phyloP scores from a whole-genome alignment of 2,888 invertebrate genomes.

The Hyposoter dolosus region DNA sequence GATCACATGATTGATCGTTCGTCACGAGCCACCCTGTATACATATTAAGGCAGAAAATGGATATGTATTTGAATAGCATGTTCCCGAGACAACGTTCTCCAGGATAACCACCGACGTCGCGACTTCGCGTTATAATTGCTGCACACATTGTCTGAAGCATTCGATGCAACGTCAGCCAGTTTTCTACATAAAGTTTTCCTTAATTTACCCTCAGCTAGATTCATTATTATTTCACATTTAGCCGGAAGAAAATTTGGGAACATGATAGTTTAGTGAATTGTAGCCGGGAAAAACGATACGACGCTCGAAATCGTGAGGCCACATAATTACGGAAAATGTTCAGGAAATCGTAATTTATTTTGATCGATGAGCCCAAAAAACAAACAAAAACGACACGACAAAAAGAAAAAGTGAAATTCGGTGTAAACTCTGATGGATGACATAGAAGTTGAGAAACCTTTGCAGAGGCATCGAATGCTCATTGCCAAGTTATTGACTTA shows the following conservation, averaged over 20 bases:
- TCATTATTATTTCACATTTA: constrained; percentile 20
- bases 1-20: background rate
- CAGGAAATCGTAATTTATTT: background rate
- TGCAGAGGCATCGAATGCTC: background rate
- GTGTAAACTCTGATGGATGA: background rate
- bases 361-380: background rate
- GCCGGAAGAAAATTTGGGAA: background rate
- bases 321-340: background rate
- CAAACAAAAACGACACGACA: background rate
- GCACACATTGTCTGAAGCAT: constrained; percentile 2
- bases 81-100: constrained; percentile 27
- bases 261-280: background rate
- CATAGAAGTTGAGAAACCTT: background rate
- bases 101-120: constrained; percentile 24
- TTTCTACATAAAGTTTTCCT: constrained; percentile 1
- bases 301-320: background rate
- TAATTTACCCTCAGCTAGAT: background rate
- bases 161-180: constrained; percentile 15
- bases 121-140: constrained; percentile 22
- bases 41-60: background rate
- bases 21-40: background rate
- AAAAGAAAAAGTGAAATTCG: background rate
- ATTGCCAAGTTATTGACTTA: background rate
- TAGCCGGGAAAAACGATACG: background rate
- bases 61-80: constrained; percentile 17